Percentiles rank a stretch among this genome's conserved stretches.
Evolutionary conservation across 1,140 invertebrate genomes (phyloP).

Genomic region (Contarinia nasturtii): DNA sequence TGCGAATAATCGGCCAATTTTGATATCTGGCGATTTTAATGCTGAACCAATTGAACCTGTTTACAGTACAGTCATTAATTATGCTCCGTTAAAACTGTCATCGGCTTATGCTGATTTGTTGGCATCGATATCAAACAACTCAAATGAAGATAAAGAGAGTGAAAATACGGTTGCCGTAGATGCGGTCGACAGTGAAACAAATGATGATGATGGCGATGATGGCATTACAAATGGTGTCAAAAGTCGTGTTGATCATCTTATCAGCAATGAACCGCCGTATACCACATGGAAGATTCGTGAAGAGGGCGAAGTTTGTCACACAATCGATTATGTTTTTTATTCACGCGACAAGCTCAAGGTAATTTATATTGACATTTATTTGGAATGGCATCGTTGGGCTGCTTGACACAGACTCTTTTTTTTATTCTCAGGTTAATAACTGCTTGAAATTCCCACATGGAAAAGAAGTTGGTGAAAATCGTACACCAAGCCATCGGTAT

Average conservation of each 20-base stretch:
- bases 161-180: background rate
- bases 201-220: background rate
- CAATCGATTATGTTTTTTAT: constrained; percentile 65
- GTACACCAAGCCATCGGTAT: constrained; percentile 48
- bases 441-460: constrained; percentile 42
- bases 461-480: constrained; percentile 42
- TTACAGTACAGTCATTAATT: constrained; percentile 35
- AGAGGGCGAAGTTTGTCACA: constrained; percentile 50
- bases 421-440: constrained; percentile 26
- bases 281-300: constrained; percentile 64
- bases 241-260: constrained; percentile 11
- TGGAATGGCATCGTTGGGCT: background rate
- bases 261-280: constrained; percentile 41
- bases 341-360: constrained; percentile 31
- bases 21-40: constrained; percentile 64
- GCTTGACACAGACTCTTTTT: background rate
- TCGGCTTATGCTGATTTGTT: constrained; percentile 29
- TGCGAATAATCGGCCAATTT: constrained; percentile 30
- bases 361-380: background rate
- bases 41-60: constrained; percentile 55
- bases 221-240: background rate
- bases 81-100: constrained; percentile 24
- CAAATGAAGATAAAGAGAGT: background rate
- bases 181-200: background rate
- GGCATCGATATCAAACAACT: background rate